These are phyloP conservation scores for Cacatua alba DNA, from an alignment of 2,113 vertebrate species.

Conservation along the genomic window DNA sequence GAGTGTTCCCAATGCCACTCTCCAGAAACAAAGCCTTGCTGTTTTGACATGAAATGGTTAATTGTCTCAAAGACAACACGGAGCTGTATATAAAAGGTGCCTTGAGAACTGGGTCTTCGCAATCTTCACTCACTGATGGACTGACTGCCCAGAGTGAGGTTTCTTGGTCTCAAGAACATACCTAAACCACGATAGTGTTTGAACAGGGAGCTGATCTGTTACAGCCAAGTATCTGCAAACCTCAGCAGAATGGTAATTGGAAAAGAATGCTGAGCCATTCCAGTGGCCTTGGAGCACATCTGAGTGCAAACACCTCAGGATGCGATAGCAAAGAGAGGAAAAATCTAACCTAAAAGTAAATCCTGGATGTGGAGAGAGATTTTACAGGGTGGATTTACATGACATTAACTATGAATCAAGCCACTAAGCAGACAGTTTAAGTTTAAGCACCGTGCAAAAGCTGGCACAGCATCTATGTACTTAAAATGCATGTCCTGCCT, in stretches of 20 bases:
- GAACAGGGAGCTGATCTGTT: background rate
- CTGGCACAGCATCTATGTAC: background rate
- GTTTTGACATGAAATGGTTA: background rate
- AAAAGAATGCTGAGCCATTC: constrained; percentile 8
- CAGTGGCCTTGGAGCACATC: background rate
- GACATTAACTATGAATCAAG: background rate
- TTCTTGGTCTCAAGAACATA: background rate
- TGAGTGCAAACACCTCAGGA: background rate
- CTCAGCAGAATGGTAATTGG: constrained; percentile 41
- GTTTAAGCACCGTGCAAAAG: background rate
- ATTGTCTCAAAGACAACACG: background rate
- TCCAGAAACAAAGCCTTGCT: background rate
- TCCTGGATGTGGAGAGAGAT: background rate
- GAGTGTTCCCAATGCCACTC: background rate
- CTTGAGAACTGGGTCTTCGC: background rate
- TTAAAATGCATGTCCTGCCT: background rate
- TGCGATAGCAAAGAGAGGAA: background rate
- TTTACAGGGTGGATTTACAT: background rate
- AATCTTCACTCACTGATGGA: background rate
- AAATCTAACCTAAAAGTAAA: background rate
- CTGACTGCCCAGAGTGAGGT: background rate
- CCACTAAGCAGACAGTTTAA: background rate
- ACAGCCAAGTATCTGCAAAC: constrained; percentile 27
- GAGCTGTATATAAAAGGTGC: background rate
- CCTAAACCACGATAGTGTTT: background rate